phyloP scores from a whole-genome alignment of 2,888 invertebrate genomes.

The Nymphalis urticae region DNA sequence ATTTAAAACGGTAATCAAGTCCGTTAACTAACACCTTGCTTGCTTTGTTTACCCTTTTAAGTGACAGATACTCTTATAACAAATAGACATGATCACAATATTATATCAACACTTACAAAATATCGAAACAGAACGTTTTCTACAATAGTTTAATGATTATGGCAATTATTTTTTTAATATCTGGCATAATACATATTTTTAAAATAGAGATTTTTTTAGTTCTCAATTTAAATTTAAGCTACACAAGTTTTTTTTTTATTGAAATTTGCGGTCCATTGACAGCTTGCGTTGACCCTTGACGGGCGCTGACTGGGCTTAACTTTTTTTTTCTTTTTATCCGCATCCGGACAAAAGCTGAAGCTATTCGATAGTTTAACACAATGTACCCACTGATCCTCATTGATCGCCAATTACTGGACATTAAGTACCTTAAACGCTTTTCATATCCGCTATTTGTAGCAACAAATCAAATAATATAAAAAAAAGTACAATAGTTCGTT shows the following conservation, averaged over 20 bases:
- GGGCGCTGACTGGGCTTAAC: slow-evolving; percentile 58
- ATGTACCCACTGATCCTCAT: slow-evolving; percentile 82
- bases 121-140: background rate
- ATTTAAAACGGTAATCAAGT: slow-evolving; percentile 58
- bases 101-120: background rate
- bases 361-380: slow-evolving; percentile 73
- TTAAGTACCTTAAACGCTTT: slow-evolving; percentile 80
- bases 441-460: slow-evolving; percentile 77
- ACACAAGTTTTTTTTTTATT: background rate
- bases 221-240: no score
- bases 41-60: slow-evolving; percentile 38
- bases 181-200: no score
- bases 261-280: slow-evolving; percentile 48
- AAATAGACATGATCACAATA: background rate
- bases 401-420: slow-evolving; percentile 82
- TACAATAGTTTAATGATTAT: background rate
- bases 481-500: slow-evolving; percentile 67
- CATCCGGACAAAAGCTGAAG: slow-evolving; percentile 64
- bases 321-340: slow-evolving; percentile 61
- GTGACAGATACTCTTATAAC: slow-evolving; percentile 12
- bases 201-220: no score
- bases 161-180: background rate
- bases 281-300: slow-evolving; percentile 67
- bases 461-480: slow-evolving; percentile 74
- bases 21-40: slow-evolving; percentile 67